Evolutionary conservation across 2,113 vertebrate species (phyloP), one percentile per base, ranked within the genome.

Genomic region (Phycodurus eques): DNA sequence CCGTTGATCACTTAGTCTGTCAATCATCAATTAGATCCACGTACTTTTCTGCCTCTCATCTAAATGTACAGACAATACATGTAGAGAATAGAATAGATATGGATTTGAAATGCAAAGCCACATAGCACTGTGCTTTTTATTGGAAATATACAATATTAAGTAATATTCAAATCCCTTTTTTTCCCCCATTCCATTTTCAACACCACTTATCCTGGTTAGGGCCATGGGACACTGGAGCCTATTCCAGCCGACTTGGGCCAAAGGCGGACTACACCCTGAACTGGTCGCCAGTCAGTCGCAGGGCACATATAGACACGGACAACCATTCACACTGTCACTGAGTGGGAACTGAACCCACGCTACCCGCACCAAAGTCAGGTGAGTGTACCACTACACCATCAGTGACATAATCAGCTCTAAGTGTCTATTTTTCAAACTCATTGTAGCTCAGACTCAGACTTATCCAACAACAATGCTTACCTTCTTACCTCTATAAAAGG

Each of bases 381-480:
- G 27, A 27, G 27, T 27, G 27, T 27, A 27, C 27, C 27, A 27
- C 27, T 27, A 27, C 27, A 27, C 27, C 27, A 27, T 27, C 27
- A 27, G 27, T 27, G 27, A 27, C 27, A 27, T 27, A 27, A 27
- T 27, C 27, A 27, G 27, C 27, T 5, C 15, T 17, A 43, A n/a
- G 15, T 63, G 4, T 46, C 5, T 44, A 4, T 44, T 22, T 13
- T 20, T 17, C 42, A 1, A 65, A 12, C n/a, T 2, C 13, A 31
- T 66, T 47, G 43, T 13, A 44, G n/a, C 31, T 13, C 13, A 47
- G 64, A 4, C 44, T 46, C 9, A n/a, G n/a, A 44, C 20, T 22
- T n/a, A 64, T 46, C 17, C 42, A 14, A 46, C 44, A 19, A 59
- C 19, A 31, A 15, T 14, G 67, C 87, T 77, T 83, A 85, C 83